phyloP scores from a whole-genome alignment of 1,140 invertebrate species.

The Steinernema khuongi region DNA sequence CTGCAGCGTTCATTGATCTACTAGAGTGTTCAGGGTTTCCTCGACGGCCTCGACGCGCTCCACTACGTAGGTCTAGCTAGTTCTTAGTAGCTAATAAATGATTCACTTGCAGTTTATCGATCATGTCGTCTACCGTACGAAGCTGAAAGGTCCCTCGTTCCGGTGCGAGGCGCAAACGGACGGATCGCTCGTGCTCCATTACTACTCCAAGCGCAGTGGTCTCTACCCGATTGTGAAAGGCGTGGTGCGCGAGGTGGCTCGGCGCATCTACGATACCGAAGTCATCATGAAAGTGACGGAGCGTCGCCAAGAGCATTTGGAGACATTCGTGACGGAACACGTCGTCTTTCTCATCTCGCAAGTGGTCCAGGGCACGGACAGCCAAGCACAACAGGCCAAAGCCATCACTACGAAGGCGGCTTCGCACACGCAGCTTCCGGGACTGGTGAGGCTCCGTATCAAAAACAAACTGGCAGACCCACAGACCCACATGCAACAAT shows the following conservation, averaged over 20 bases:
- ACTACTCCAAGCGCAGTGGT: conserved; percentile 60
- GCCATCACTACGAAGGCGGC: conserved; percentile 23
- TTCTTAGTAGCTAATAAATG: neutral
- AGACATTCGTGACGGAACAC: conserved; percentile 53
- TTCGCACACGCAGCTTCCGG: conserved; percentile 21
- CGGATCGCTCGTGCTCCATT: conserved; percentile 59
- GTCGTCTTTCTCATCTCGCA: conserved; percentile 53
- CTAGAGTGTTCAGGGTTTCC: conserved; percentile 46
- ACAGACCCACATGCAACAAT: too few species aligned
- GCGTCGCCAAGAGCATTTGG: conserved; percentile 53
- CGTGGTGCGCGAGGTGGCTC: conserved; percentile 57
- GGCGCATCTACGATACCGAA: conserved; percentile 57
- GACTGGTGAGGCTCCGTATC: neutral
- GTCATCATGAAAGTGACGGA: conserved; percentile 57
- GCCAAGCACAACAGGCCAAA: neutral
- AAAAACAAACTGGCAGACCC: too few species aligned
- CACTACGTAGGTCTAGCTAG: conserved; percentile 32
- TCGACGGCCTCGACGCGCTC: conserved; percentile 52
- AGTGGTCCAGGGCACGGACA: conserved; percentile 30
- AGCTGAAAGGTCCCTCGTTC: conserved; percentile 57
- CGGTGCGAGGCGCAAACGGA: conserved; percentile 60
- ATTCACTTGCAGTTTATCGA: conserved; percentile 44
- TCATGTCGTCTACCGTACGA: conserved; percentile 55
- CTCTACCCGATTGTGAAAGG: conserved; percentile 61
- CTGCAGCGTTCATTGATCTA: neutral